Evolutionary conservation across 2,888 invertebrate species (phyloP).

Genomic region (Griposia aprilina): DNA sequence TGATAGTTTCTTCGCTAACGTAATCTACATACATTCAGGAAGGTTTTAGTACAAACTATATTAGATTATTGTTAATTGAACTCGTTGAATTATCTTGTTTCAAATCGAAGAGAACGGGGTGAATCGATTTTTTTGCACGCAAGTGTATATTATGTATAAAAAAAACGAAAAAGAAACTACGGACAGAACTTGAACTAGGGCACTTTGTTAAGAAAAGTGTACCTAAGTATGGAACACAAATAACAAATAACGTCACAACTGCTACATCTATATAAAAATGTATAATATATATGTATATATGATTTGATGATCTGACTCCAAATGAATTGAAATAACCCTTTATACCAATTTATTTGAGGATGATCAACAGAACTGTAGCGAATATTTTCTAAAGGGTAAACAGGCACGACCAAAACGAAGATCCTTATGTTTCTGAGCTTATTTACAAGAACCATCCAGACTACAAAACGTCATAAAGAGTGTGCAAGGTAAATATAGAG

Average conservation of each 20-base stretch:
- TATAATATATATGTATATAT: background rate
- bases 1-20: no score
- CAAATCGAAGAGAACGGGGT: no score
- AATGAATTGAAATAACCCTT: no score
- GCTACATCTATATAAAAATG: background rate
- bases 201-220: background rate
- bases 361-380: background rate
- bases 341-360: background rate
- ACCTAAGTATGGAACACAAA: no score
- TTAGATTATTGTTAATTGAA: no score
- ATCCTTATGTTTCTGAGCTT: constrained; percentile 69
- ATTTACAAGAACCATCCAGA: constrained; percentile 83
- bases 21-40: no score
- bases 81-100: no score
- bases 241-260: background rate
- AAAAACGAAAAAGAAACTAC: no score
- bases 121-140: no score
- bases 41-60: no score
- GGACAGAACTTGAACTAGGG: no score
- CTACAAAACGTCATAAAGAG: constrained; percentile 81
- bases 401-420: constrained; percentile 38
- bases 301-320: background rate
- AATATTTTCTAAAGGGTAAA: background rate
- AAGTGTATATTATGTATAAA: no score
- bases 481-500: constrained; percentile 81